Conservation (phyloP, 2,113 vertebrate genomes). For the Syrmaticus mikado region DNA sequence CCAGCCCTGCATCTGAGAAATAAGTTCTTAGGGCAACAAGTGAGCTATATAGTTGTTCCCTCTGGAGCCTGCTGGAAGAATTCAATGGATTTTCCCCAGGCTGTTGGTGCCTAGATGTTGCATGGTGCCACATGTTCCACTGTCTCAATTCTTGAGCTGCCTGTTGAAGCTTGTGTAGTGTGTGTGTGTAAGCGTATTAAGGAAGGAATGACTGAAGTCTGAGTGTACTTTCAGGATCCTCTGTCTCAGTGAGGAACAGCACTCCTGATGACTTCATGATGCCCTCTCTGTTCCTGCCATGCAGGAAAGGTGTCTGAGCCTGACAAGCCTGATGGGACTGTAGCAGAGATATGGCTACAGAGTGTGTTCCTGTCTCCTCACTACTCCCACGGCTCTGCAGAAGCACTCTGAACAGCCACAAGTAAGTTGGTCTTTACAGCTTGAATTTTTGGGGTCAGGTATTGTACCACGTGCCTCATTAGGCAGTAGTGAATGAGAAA, state of each 20-base stretch:
- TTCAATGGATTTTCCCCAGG: neutral
- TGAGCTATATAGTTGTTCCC: conserved; percentile 1
- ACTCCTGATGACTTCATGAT: neutral
- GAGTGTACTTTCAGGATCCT: neutral
- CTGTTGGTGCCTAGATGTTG: neutral
- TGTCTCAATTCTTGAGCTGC: neutral
- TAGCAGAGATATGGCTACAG: neutral
- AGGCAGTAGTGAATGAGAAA: neutral
- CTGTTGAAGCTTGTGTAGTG: neutral
- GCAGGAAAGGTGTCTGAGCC: neutral
- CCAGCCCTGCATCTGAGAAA: neutral
- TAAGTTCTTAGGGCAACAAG: neutral
- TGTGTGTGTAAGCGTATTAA: neutral
- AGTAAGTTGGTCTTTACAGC: neutral
- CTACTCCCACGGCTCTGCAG: neutral
- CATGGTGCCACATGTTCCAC: neutral
- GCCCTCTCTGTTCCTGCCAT: neutral
- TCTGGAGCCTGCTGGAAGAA: neutral
- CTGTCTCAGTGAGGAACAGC: neutral
- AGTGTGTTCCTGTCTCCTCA: neutral
- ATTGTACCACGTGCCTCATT: neutral
- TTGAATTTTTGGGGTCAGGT: neutral
- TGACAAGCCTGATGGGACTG: neutral
- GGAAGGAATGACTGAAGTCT: neutral
- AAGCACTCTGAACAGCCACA: neutral